Conservation (phyloP, 2,113 vertebrate species). For the Calidris pugnax region DNA sequence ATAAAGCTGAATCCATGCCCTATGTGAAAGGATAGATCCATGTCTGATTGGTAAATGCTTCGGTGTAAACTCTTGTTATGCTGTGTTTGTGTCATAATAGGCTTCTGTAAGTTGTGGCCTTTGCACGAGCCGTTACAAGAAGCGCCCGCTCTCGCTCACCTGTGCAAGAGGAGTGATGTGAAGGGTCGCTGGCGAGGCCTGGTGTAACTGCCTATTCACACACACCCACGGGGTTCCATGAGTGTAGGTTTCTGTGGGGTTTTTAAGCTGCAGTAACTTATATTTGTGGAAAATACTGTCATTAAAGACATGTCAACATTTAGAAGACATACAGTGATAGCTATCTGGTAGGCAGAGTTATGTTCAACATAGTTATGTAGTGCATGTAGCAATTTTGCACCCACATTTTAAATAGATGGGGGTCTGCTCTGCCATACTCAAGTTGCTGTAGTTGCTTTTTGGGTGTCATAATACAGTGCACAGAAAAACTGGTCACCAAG, state of each 20-base stretch:
- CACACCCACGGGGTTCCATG: rapidly evolving
- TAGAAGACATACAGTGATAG: rapidly evolving
- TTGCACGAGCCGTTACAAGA: background rate
- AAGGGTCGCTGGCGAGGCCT: background rate
- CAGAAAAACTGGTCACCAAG: background rate
- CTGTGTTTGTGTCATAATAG: background rate
- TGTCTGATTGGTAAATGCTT: rapidly evolving
- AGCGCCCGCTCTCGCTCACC: background rate
- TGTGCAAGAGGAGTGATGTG: background rate
- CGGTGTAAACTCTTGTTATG: background rate
- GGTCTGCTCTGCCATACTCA: background rate
- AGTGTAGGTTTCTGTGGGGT: too few relatives aligned
- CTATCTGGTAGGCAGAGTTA: background rate
- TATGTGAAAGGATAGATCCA: rapidly evolving
- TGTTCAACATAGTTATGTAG: rapidly evolving
- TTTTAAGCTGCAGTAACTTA: background rate
- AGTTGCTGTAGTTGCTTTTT: background rate
- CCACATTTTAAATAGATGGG: background rate
- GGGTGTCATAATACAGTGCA: background rate
- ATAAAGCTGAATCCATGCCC: background rate
- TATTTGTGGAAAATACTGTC: rapidly evolving
- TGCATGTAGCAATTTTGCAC: background rate
- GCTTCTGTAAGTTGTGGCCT: background rate
- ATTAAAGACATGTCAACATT: rapidly evolving
- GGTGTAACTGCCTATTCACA: background rate